Percentiles rank a stretch among this genome's conserved stretches.
Conservation (phyloP, 2,797 vertebrate genomes). For the Loris lydekkerianus region DNA sequence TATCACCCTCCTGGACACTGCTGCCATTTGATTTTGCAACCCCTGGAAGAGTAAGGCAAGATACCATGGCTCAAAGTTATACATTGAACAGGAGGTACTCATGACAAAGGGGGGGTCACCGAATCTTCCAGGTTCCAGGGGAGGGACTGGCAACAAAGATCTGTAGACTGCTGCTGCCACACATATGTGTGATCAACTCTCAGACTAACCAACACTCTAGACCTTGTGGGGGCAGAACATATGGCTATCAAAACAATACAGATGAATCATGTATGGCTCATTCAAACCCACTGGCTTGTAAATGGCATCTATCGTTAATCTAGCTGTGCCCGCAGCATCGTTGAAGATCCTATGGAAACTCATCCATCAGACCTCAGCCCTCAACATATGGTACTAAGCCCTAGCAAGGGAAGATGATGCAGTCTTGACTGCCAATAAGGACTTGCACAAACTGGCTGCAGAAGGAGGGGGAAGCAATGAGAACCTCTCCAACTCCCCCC, state of each 20-base stretch:
- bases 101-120: rapidly evolving
- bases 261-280: slow-evolving; percentile 25
- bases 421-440: background rate
- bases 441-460: background rate
- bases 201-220: background rate
- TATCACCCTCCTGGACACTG: background rate
- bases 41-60: background rate
- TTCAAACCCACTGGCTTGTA: background rate
- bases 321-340: background rate
- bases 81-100: background rate
- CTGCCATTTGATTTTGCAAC: background rate
- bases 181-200: background rate
- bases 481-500: rapidly evolving
- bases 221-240: background rate
- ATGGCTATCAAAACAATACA: slow-evolving; percentile 17
- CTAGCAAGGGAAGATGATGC: background rate
- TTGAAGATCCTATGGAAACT: background rate
- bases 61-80: rapidly evolving
- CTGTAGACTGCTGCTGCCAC: background rate
- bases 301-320: slow-evolving; percentile 34
- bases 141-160: background rate
- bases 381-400: background rate
- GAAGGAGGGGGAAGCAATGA: background rate
- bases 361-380: slow-evolving; percentile 43
- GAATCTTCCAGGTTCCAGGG: background rate